These are phyloP conservation scores for Chionoecetes opilio DNA, from an alignment of 1,140 invertebrate genomes.

Conservation along the genomic window DNA sequence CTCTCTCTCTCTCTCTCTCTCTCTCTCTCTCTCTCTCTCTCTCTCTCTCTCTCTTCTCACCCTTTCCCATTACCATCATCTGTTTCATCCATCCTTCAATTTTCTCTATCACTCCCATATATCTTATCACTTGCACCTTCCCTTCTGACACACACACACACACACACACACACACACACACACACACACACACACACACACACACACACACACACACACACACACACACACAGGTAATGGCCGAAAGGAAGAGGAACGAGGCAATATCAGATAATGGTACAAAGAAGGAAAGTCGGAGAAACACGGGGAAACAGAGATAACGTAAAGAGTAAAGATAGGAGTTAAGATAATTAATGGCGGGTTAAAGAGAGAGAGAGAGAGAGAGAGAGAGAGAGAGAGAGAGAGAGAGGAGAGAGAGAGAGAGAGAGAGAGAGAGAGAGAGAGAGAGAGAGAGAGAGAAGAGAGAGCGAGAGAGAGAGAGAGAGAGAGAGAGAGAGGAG, in stretches of 20 bases:
- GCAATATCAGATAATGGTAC: background rate
- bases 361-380: conserved; percentile 6
- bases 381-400: conserved; percentile 21
- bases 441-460: too few species aligned
- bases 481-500: too few species aligned
- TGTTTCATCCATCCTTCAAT: background rate
- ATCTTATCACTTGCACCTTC: background rate
- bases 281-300: conserved; percentile 17
- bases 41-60: background rate
- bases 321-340: background rate
- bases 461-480: too few species aligned
- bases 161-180: background rate
- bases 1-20: conserved; percentile 23
- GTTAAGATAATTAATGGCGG: background rate
- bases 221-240: conserved; percentile 6
- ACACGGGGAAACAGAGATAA: conserved; percentile 15
- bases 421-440: too few species aligned
- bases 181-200: conserved; percentile 27
- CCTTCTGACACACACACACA: background rate
- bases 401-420: conserved; percentile 3
- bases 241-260: background rate
- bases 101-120: background rate
- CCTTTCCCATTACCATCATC: background rate
- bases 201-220: conserved; percentile 27
- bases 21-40: conserved; percentile 27